Base-by-base conservation (phyloP, 2,113 vertebrate species). In the Aplodontia rufa region DNA sequence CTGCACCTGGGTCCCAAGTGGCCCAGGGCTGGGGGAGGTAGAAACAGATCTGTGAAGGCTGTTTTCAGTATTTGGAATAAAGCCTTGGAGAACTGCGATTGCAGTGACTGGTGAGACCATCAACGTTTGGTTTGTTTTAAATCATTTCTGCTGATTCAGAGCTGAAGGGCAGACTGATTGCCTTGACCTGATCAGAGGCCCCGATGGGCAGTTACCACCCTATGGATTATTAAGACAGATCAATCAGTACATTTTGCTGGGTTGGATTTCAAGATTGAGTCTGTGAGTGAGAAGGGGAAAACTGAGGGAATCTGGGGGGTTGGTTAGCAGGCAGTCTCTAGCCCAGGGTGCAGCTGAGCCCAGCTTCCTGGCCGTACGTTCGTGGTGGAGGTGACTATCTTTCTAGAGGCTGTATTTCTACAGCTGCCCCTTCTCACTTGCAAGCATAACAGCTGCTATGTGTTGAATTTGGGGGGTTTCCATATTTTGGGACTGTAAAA, bases 361-460 rank as follows among this genome's bases (percentile, higher is more conserved):
- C 5, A 35, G 55, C 80, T 91, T 95, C 69, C 82, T 64, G 89
- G n/a, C 81, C 51, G 17, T 4, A 8, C n/a, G 3, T 20, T 17
- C 16, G 35, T 64, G 6, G 28, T 0, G 4, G 37, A 32, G 19
- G n/a, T 64, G 66, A 74, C 87, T 72, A 1, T 71, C 45, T 69
- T 84, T 90, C 78, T 74, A 85, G 86, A 53, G 90, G 12, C 60
- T 94, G 0, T 97, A 62, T 98, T 96, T 97, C 94, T 35, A 95
- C 96, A 97, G 93, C 94, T 95, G 96, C 93, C 62, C 81, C 82
- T 94, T 96, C 91, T 96, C 88, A 83, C 72, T 96, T 94, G 91
- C 94, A 89, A 96, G 78, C 58, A 68, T 89, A 94, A 85, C 92
- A 94, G 66, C 90, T 84, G 95, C 81, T 55, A 28, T 79, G 79